phyloP scores from a whole-genome alignment of 1,140 invertebrate genomes.

The Eupeodes corollae region DNA sequence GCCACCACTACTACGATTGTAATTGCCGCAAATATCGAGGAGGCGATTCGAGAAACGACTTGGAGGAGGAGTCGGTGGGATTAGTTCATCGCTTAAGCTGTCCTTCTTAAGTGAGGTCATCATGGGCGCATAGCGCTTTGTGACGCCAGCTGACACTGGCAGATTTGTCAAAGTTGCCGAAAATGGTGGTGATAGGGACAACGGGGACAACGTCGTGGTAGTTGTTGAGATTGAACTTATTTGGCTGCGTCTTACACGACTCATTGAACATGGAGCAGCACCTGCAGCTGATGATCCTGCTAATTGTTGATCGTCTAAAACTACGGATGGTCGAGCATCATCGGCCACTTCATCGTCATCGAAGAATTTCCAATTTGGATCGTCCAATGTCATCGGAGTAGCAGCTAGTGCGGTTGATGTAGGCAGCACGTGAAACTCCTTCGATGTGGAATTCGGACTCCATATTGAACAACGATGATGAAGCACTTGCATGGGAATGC shows the following conservation, averaged over 20 bases:
- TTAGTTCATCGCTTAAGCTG: conserved; percentile 28
- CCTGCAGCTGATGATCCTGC: too few relatives aligned
- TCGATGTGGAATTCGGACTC: too few relatives aligned
- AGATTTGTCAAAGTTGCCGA: not conserved
- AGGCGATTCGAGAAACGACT: conserved; percentile 13
- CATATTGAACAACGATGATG: too few relatives aligned
- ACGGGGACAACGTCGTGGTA: not conserved
- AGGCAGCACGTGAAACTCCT: too few relatives aligned
- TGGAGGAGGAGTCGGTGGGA: conserved; percentile 39
- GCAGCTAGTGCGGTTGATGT: too few relatives aligned
- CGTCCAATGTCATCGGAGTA: conserved; percentile 7
- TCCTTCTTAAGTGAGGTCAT: not conserved
- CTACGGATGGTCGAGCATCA: too few relatives aligned
- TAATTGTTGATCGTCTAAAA: too few relatives aligned
- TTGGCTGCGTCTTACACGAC: too few relatives aligned
- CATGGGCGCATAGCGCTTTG: not conserved
- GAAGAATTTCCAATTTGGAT: not conserved
- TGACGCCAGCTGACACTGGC: not conserved
- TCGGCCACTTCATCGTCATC: too few relatives aligned
- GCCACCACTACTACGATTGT: not conserved
- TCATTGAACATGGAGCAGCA: too few relatives aligned
- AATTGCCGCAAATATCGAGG: not conserved
- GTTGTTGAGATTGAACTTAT: not conserved
- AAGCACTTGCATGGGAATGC: too few relatives aligned
- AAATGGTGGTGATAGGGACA: not conserved